phyloP scores from a whole-genome alignment of 2,113 vertebrate genomes.

The Isurus oxyrinchus region DNA sequence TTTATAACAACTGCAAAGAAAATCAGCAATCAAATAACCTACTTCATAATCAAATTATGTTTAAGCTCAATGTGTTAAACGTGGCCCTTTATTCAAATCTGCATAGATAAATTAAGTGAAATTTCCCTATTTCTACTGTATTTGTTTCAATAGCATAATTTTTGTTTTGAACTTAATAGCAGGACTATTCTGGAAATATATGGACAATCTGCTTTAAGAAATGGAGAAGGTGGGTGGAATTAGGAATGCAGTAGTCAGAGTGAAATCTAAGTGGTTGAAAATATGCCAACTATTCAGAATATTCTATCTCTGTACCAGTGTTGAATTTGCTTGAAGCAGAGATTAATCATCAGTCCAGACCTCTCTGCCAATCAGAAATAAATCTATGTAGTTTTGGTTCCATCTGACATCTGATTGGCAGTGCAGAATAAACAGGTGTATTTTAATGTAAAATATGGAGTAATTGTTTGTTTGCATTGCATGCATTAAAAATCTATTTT shows the following conservation, averaged over 20 bases:
- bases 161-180: background rate
- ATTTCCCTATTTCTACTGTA: background rate
- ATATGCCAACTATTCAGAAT: background rate
- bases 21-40: background rate
- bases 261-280: background rate
- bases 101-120: background rate
- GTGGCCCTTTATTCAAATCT: background rate
- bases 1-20: background rate
- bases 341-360: background rate
- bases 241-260: background rate
- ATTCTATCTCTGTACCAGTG: background rate
- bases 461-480: background rate
- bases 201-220: background rate
- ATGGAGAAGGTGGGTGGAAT: background rate
- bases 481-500: background rate
- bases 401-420: background rate
- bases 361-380: background rate
- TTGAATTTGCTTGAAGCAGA: background rate
- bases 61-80: background rate
- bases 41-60: too few species aligned
- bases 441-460: background rate
- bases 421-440: background rate
- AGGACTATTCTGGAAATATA: background rate
- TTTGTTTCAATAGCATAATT: background rate
- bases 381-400: background rate